Conservation (phyloP, 1,140 invertebrate species). For the Colletes gigas region DNA sequence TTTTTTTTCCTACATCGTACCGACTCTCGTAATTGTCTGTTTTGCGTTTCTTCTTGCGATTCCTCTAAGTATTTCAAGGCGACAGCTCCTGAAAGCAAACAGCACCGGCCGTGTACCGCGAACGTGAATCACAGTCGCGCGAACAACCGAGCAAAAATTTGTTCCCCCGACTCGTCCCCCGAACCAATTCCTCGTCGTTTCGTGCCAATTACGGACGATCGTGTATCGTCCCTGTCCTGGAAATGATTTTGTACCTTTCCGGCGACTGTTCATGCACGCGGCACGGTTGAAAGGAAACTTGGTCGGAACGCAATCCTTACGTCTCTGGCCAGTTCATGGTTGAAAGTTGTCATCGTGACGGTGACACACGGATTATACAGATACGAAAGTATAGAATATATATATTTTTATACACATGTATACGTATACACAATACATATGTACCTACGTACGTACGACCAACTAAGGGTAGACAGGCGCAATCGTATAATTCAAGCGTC, state of each 20-base stretch:
- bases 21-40: conserved; percentile 60
- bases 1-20: conserved; percentile 55
- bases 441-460: conserved; percentile 70
- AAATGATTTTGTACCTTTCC: not conserved
- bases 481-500: conserved; percentile 53
- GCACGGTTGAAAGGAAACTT: conserved; percentile 43
- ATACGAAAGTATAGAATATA: conserved; percentile 64
- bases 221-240: not conserved
- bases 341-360: conserved; percentile 29
- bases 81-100: conserved; percentile 82
- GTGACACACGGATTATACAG: conserved; percentile 41
- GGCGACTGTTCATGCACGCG: conserved; percentile 39
- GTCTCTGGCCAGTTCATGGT: conserved; percentile 48
- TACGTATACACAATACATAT: conserved; percentile 61
- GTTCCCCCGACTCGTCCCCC: not conserved
- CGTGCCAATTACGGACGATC: not conserved
- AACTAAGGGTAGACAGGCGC: conserved; percentile 70
- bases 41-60: conserved; percentile 70
- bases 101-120: conserved; percentile 74
- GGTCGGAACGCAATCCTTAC: conserved; percentile 53
- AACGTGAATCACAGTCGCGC: conserved; percentile 52
- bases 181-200: not conserved
- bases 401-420: conserved; percentile 56
- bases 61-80: conserved; percentile 80
- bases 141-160: conserved; percentile 9